Evolutionary conservation across 2,113 vertebrate species (phyloP).

Genomic region (Isurus oxyrinchus): DNA sequence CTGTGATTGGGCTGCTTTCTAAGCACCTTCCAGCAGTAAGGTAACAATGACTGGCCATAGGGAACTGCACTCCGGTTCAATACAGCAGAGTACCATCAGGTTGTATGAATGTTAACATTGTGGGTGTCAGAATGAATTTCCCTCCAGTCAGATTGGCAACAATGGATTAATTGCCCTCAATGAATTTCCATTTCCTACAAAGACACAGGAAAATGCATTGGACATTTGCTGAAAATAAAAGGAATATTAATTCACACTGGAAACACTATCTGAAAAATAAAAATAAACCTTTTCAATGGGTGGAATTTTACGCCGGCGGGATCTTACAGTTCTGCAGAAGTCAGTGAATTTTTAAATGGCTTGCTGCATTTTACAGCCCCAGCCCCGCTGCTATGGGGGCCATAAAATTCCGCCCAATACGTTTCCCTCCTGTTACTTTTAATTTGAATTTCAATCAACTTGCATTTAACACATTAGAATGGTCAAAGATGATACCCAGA

Average conservation of each 20-base stretch:
- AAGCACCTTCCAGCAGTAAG: background rate
- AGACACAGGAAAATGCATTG: background rate
- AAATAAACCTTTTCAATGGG: background rate
- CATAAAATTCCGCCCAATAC: no score
- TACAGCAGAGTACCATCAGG: background rate
- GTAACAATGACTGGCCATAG: background rate
- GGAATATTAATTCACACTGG: background rate
- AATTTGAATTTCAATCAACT: background rate
- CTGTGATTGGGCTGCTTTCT: background rate
- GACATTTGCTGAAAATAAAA: background rate
- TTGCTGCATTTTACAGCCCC: no score
- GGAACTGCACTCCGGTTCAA: background rate
- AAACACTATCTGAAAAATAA: background rate
- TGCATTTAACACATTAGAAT: background rate
- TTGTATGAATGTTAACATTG: background rate
- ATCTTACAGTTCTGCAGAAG: no score
- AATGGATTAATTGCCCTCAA: background rate
- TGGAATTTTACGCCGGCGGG: no score
- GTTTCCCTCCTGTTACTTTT: background rate
- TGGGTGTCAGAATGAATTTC: background rate
- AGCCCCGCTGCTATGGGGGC: no score
- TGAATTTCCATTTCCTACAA: background rate
- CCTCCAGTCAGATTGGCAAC: background rate
- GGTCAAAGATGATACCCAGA: background rate
- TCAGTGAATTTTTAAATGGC: no score